Evolutionary conservation across 2,888 invertebrate species (phyloP), one percentile per base, ranked within the genome.

Genomic region (Mactromeris polynyma): DNA sequence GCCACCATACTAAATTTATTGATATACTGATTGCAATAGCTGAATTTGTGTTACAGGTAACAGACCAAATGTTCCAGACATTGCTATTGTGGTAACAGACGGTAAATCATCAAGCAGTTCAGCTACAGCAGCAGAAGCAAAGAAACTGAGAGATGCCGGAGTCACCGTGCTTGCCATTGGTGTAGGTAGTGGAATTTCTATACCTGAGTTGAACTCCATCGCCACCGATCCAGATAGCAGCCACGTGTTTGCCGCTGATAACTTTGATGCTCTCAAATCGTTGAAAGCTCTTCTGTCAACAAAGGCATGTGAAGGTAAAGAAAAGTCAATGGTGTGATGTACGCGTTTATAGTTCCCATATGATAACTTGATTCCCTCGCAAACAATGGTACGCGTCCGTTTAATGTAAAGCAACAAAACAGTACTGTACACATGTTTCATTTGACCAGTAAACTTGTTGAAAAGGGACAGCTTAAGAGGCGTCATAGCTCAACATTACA

Each of bases 201-300:
- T 87, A 40, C 38, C 82, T 0, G 95, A 95, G 87, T 89, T 95
- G 31, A 92, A 94, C 31, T 90, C 89, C 46, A 95, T 96, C 40
- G 95, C 95, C 73, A 94, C 94, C 0, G 93, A 94, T 81, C 95
- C 95, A 7, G 93, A 94, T 86, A 94, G 93, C 73, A 95, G 94
- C 31, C 95, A 95, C 90, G 94, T 95, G 58, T 96, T 94, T 92
- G 94, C 91, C 64, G 95, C 96, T 7, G 93, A 94, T 33, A 94
- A 93, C 77, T 96, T 96, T 81, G 94, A 94, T 51, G 94, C 94
- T 6, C 88, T 96, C 80, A 90, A 89, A 31, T 92, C 94, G 11
- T 89, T 95, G 11, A 93, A 93, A 77, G 94, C 91, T 40, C 90
- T 93, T 19, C 87, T 95, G 69, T 92, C 94, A 0, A 92, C 93